These are phyloP conservation scores for Tenrec ecaudatus DNA, from an alignment of 2,113 vertebrate species.

Conservation along the genomic window DNA sequence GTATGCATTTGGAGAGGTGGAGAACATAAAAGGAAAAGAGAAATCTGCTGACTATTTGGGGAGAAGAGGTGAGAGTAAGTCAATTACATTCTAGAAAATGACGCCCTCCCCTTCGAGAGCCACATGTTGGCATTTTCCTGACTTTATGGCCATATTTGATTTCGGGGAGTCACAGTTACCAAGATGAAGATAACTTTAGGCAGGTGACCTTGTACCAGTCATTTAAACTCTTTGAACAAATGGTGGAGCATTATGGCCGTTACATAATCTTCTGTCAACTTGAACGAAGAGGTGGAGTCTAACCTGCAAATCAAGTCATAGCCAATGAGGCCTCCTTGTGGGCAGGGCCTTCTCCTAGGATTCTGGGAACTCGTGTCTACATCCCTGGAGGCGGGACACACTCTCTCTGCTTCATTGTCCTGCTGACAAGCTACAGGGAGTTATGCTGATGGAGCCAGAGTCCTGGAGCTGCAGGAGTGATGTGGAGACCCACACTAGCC, in stretches of 20 bases:
- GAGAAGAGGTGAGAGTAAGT: neutral
- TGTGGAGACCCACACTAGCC: no score
- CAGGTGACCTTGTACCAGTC: neutral
- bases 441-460: no score
- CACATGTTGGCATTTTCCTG: neutral
- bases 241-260: neutral
- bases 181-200: neutral
- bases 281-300: no score
- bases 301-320: no score
- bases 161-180: neutral
- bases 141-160: neutral
- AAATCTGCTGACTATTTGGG: neutral
- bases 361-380: no score
- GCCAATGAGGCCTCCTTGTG: no score
- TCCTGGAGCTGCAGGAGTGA: no score
- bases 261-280: no score
- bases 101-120: neutral
- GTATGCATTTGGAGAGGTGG: accelerated
- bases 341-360: no score
- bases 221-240: neutral
- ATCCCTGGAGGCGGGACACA: no score
- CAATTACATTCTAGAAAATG: neutral
- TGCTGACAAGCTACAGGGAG: no score
- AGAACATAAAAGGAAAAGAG: neutral
- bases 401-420: no score